Evolutionary conservation across 1,140 invertebrate genomes (phyloP).

Genomic region (Leptinotarsa undecemlineata): DNA sequence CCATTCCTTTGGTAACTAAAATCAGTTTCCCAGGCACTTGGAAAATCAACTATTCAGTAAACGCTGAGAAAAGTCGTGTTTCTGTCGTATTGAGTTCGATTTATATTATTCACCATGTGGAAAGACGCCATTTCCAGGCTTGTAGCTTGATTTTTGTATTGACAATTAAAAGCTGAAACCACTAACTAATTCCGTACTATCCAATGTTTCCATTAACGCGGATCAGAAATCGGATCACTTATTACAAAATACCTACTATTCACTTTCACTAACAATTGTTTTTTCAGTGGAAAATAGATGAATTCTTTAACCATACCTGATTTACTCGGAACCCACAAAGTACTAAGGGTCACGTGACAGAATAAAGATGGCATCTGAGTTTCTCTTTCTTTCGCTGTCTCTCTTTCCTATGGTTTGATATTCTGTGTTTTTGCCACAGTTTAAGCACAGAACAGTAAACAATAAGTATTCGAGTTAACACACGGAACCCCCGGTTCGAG

Average conservation of each 20-base stretch:
- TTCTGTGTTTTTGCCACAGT: no score
- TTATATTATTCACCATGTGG: conserved; percentile 50
- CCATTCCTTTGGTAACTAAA: conserved; percentile 14
- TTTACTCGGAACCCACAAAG: conserved; percentile 18
- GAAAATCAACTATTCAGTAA: conserved; percentile 28
- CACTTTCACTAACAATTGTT: conserved; percentile 31
- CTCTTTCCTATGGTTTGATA: no score
- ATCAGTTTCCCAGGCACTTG: conserved; percentile 10
- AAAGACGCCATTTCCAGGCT: conserved; percentile 54
- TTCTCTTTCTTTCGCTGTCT: background rate
- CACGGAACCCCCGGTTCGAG: no score
- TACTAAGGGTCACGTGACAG: conserved; percentile 19
- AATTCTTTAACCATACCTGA: conserved; percentile 29
- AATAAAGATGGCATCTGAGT: conserved; percentile 12
- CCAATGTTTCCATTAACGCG: background rate
- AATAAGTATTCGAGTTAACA: no score
- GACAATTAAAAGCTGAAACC: conserved; percentile 37
- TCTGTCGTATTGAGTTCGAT: background rate
- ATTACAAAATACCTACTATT: conserved; percentile 4
- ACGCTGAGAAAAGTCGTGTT: background rate
- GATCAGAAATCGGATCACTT: conserved; percentile 18
- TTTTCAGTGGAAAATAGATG: conserved; percentile 15
- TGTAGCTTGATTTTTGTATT: conserved; percentile 44
- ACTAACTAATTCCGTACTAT: background rate
- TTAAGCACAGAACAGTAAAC: no score